Base-by-base conservation (phyloP, 92 coral and sea anemone genomes). In the Epizoanthus stellaris region DNA sequence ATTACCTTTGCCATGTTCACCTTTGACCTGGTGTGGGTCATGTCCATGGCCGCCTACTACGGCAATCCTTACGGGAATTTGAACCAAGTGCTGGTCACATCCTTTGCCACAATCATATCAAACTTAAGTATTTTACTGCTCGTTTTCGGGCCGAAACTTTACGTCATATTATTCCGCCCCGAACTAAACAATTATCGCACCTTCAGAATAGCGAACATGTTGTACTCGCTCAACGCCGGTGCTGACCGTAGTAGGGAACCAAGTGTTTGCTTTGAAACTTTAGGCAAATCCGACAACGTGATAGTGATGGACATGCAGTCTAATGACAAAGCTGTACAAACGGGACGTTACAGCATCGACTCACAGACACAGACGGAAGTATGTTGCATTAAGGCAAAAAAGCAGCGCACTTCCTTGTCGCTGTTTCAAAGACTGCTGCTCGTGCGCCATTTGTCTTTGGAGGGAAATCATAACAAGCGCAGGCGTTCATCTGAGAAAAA, bases 1-100 rank as follows among this genome's bases (percentile, higher is more conserved):
- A 92, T 95, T 21, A 90, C 93, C 17, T 90, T 88, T 12, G 94
- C 94, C n/a, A 91, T 93, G 97, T 93, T 93, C 49, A 93, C 97
- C 13, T 93, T 93, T 82, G 86, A 91, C 66, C 67, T 93, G 14
- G 86, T 93, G 23, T 91, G 97, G 97, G 80, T 87, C 66, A 88
- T 90, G 11, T 89, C 90, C 74, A 86, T 91, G 93, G 89, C 91
- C 17, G 97, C 94, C 4, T 88, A 93, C 69, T 91, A 82, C 56
- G 91, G 91, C 3, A 90, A 77, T 68, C 75, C 91, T 14, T 75
- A 87, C 12, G 88, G 69, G 12, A 84, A 85, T 54, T 60, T 47
- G 38, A 75, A 81, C 19, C 84, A 67, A 59, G 70, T 56, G 3
- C 61, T 87, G 36, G 52, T 91, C 68, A 84, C 76, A 12, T 87